Percentiles rank a stretch among this genome's conserved stretches.
Evolutionary conservation across 2,113 vertebrate genomes (phyloP).

Genomic region (Xiphorhynchus elegans): DNA sequence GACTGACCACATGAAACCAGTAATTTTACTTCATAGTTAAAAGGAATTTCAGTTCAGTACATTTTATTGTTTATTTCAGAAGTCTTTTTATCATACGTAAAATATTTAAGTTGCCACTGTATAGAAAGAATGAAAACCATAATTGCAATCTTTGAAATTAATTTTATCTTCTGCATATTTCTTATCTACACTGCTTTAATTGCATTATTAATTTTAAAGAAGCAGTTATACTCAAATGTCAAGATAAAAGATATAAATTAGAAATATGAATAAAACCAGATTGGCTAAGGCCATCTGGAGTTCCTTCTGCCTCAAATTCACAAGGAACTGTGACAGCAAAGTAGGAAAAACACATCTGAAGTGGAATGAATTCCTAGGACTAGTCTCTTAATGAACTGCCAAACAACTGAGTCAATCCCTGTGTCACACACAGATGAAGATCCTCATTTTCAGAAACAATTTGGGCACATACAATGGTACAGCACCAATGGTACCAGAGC

Average conservation of each 20-base stretch:
- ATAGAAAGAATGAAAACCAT: background rate
- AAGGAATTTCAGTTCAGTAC: background rate
- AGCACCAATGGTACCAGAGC: background rate
- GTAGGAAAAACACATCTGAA: background rate
- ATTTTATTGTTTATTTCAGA: background rate
- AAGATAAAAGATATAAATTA: constrained; percentile 4
- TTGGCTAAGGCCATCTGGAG: constrained; percentile 26
- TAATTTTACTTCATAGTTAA: background rate
- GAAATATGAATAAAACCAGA: constrained; percentile 20
- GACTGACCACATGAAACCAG: background rate
- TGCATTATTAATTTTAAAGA: constrained; percentile 33
- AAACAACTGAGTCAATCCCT: background rate
- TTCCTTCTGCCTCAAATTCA: constrained; percentile 41
- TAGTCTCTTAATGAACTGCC: background rate
- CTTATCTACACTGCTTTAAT: background rate
- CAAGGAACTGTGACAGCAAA: background rate
- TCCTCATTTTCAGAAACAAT: background rate
- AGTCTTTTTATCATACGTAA: background rate
- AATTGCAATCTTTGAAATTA: background rate
- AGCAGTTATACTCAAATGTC: constrained; percentile 5
- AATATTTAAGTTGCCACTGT: background rate
- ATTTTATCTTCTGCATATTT: background rate
- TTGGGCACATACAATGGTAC: background rate
- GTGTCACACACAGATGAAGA: background rate
- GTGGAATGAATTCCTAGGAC: background rate